Conservation (phyloP, 2,888 invertebrate genomes). For the Philereme transversata region DNA sequence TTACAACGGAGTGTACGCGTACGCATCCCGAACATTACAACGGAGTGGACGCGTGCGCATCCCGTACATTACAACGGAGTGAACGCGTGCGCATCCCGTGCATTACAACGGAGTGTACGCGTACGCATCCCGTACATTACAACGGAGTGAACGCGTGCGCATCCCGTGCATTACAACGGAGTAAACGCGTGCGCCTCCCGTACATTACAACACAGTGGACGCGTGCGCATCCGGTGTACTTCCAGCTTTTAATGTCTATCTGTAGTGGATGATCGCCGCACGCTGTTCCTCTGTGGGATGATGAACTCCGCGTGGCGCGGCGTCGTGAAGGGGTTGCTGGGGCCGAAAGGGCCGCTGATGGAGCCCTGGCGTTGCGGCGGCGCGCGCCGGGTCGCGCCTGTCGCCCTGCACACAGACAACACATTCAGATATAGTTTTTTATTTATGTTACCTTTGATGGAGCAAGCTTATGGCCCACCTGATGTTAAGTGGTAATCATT, state of each 20-base stretch:
- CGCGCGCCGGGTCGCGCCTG: slow-evolving; percentile 27
- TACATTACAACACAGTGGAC: background rate
- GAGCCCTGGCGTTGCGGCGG: slow-evolving; percentile 58
- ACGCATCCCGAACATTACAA: too few relatives aligned
- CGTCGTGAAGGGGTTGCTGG: slow-evolving; percentile 69
- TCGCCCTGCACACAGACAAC: slow-evolving; percentile 14
- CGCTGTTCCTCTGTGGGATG: slow-evolving; percentile 70
- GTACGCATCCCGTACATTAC: background rate
- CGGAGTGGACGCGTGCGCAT: too few relatives aligned
- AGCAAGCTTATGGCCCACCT: background rate
- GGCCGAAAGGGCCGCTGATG: slow-evolving; percentile 60
- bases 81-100: too few relatives aligned
- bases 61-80: too few relatives aligned
- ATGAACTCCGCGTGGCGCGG: slow-evolving; percentile 75
- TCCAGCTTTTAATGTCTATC: slow-evolving; percentile 47
- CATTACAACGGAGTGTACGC: too few relatives aligned
- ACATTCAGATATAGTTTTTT: too few relatives aligned
- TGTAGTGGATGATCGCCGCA: slow-evolving; percentile 63
- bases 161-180: too few relatives aligned
- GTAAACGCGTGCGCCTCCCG: too few relatives aligned
- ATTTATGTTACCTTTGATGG: too few relatives aligned
- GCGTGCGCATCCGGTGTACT: too few relatives aligned
- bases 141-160: background rate
- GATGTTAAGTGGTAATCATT: too few relatives aligned
- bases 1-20: too few relatives aligned